Percentiles rank a stretch among this genome's conserved stretches.
phyloP scores from a whole-genome alignment of 1,140 invertebrate species.

The Bombus affinis region DNA sequence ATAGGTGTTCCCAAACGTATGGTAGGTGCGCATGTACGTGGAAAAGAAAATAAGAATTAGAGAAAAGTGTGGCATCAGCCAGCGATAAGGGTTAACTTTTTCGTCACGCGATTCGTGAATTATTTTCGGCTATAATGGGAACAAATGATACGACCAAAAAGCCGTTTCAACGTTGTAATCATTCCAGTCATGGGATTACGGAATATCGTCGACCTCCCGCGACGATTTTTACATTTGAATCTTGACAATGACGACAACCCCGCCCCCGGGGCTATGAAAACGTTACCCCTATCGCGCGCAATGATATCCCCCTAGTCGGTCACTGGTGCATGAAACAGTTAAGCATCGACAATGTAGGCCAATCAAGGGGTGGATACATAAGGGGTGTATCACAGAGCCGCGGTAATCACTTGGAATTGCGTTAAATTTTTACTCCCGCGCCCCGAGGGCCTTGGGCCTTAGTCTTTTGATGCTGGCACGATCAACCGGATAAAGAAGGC shows the following conservation, averaged over 20 bases:
- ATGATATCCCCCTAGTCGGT: constrained; percentile 80
- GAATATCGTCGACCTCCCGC: constrained; percentile 31
- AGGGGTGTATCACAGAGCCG: constrained; percentile 71
- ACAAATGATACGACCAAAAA: neutral
- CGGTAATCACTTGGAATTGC: constrained; percentile 81
- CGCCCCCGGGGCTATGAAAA: constrained; percentile 72
- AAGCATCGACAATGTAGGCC: constrained; percentile 83
- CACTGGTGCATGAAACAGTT: constrained; percentile 83
- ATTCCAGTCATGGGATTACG: constrained; percentile 36
- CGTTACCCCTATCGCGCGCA: constrained; percentile 81
- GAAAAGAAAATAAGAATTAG: neutral
- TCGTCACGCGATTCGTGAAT: constrained; percentile 50
- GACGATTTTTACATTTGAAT: constrained; percentile 67
- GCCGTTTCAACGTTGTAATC: constrained; percentile 15
- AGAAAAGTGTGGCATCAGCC: constrained; percentile 4
- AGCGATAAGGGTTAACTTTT: constrained; percentile 22
- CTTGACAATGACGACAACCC: constrained; percentile 64
- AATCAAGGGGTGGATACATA: constrained; percentile 77
- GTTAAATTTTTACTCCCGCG: constrained; percentile 79
- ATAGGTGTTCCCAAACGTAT: neutral
- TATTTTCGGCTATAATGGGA: constrained; percentile 33
- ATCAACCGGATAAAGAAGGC: constrained; percentile 23
- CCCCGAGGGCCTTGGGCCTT: constrained; percentile 57
- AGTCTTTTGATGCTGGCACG: constrained; percentile 56
- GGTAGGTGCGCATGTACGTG: neutral